Evolutionary conservation across 2,888 invertebrate genomes (phyloP).

Genomic region (Thysanoteuthis rhombus): DNA sequence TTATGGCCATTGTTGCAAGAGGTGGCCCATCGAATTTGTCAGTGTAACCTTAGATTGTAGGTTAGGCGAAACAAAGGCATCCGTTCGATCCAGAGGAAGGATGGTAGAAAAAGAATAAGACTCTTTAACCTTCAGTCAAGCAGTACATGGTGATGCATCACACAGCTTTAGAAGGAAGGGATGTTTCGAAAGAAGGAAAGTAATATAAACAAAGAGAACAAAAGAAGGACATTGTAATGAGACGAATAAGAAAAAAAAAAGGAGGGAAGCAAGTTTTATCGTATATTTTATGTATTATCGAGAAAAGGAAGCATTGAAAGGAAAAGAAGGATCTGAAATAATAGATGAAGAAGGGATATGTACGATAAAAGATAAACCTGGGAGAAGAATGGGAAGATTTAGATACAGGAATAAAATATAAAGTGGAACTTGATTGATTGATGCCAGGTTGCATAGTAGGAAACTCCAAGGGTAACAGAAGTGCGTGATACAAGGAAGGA

Average conservation of each 20-base stretch:
- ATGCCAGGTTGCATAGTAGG: too few species aligned
- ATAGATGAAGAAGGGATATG: too few species aligned
- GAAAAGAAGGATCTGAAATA: too few species aligned
- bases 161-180: neutral
- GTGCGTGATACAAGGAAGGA: too few species aligned
- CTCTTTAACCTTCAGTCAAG: neutral
- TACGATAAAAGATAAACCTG: too few species aligned
- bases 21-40: constrained; percentile 12
- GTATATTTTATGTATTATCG: neutral
- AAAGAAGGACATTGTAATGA: neutral
- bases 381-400: too few species aligned
- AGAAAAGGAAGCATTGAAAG: too few species aligned
- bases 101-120: neutral
- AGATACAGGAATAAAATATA: too few species aligned
- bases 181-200: neutral
- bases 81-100: neutral
- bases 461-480: too few species aligned
- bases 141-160: neutral
- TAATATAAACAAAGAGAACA: neutral
- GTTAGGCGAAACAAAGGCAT: neutral
- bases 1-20: neutral
- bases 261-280: neutral
- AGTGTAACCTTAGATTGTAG: constrained; percentile 12
- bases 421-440: too few species aligned
- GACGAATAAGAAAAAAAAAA: neutral